Conservation (phyloP, 2,113 vertebrate species). For the Narcine bancroftii region DNA sequence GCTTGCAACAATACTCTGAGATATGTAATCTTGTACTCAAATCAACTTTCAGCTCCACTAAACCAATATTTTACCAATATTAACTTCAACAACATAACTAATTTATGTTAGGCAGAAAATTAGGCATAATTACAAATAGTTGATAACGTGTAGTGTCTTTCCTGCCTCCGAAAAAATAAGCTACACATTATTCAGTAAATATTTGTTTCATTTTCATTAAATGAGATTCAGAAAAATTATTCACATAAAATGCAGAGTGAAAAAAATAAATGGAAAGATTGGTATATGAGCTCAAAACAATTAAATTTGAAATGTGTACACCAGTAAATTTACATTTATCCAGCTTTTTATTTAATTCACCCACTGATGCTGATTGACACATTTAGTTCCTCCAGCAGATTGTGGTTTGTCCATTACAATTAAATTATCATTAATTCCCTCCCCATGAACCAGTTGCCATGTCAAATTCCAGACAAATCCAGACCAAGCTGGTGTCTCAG, state of each 20-base stretch:
- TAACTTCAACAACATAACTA: conserved; percentile 3
- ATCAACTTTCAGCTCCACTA: not conserved
- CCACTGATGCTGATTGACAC: too few species aligned
- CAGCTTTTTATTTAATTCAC: not conserved
- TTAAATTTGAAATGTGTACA: too few species aligned
- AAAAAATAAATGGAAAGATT: too few species aligned
- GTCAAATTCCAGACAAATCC: too few species aligned
- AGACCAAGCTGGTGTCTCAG: too few species aligned
- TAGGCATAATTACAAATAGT: not conserved
- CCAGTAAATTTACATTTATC: not conserved
- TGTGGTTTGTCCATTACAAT: too few species aligned
- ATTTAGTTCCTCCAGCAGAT: too few species aligned
- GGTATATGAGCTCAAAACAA: too few species aligned
- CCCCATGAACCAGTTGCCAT: not conserved
- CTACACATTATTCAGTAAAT: not conserved
- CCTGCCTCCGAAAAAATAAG: not conserved
- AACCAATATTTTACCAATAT: conserved; percentile 1
- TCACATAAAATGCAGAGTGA: too few species aligned
- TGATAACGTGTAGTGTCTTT: not conserved
- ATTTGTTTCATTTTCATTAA: not conserved
- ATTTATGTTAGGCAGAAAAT: not conserved
- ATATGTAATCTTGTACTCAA: not conserved
- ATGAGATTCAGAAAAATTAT: not conserved
- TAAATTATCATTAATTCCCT: not conserved
- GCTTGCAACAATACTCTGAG: not conserved